Evolutionary conservation across 1,140 invertebrate genomes (phyloP).

Genomic region (Saxidomus purpurata): DNA sequence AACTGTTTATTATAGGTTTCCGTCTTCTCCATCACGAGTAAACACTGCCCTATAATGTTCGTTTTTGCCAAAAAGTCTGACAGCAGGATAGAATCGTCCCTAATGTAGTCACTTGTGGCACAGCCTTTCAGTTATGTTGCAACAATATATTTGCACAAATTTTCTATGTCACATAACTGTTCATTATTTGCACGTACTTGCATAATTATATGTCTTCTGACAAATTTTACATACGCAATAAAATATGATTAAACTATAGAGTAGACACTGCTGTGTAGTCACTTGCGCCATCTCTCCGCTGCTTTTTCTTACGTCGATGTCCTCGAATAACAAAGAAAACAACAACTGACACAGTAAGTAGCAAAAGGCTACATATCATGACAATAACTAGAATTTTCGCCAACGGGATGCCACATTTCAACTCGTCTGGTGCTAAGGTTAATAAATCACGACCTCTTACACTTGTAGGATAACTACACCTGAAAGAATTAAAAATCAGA

Average conservation of each 20-base stretch:
- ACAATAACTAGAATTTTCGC: not conserved
- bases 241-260: no score
- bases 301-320: not conserved
- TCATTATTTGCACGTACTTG: no score
- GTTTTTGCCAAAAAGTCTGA: no score
- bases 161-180: no score
- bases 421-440: not conserved
- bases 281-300: not conserved
- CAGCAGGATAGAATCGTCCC: no score
- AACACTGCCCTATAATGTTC: slow-evolving; percentile 58
- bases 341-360: not conserved
- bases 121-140: no score
- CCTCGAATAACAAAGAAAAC: not conserved
- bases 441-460: not conserved
- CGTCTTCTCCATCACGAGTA: slow-evolving; percentile 30
- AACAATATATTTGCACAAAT: no score
- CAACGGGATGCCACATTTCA: slow-evolving; percentile 1
- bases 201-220: no score
- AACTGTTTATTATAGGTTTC: slow-evolving; percentile 34
- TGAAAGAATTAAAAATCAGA: no score
- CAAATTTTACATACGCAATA: no score
- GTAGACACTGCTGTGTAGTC: not conserved
- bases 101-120: no score
- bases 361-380: not conserved
- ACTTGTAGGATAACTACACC: slow-evolving; percentile 26